A percentile compares a stretch with the other conserved stretches of the same genome.
Conservation (phyloP, 2,113 vertebrate genomes). For the Thermophis baileyi region DNA sequence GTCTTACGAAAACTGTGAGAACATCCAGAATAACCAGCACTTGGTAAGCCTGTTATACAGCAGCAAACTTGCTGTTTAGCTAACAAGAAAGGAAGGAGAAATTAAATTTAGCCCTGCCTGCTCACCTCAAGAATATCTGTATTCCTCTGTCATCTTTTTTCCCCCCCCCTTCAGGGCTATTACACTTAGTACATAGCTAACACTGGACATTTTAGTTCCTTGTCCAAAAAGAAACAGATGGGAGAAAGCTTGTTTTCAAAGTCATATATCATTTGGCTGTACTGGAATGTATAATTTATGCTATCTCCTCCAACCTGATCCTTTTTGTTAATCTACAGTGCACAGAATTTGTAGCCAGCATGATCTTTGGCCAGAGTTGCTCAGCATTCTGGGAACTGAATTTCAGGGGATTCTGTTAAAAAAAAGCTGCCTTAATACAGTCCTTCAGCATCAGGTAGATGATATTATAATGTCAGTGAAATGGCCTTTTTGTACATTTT, state of each 20-base stretch:
- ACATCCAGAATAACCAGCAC: neutral
- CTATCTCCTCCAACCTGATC: neutral
- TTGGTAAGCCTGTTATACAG: neutral
- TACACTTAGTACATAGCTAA: neutral
- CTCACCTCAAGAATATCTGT: neutral
- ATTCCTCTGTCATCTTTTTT: neutral
- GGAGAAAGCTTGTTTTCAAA: neutral
- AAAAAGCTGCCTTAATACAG: neutral
- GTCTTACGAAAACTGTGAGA: neutral
- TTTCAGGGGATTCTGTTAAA: neutral
- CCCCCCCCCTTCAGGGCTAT: neutral
- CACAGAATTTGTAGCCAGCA: neutral
- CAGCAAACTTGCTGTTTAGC: neutral
- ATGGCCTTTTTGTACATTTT: neutral
- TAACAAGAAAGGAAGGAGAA: neutral
- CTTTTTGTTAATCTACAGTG: neutral
- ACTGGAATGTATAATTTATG: neutral
- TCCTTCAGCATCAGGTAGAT: neutral
- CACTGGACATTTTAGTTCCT: neutral
- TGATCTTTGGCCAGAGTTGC: neutral
- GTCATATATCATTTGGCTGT: neutral
- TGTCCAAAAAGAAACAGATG: neutral
- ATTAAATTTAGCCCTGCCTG: rapidly evolving
- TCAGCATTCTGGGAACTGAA: neutral
- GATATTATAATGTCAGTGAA: constrained; percentile 41